Evolutionary conservation across 2,797 vertebrate genomes (phyloP).

Genomic region (Hemitrygon akajei): DNA sequence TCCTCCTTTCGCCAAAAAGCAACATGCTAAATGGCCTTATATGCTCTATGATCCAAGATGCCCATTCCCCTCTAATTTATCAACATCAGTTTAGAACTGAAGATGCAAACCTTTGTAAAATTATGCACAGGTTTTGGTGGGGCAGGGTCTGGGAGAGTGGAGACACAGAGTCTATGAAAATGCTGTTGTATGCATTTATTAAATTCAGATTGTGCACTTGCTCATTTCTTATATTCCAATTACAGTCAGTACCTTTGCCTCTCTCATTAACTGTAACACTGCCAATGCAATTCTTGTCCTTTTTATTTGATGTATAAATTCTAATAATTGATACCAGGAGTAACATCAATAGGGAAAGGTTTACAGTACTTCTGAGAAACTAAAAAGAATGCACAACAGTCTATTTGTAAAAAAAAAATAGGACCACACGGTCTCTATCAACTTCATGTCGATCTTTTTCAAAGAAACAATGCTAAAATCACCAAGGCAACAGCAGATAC

Average conservation of each 20-base stretch:
- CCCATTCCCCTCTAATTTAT: not conserved
- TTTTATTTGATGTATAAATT: not conserved
- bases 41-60: not conserved
- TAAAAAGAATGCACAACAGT: not conserved
- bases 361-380: not conserved
- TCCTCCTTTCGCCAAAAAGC: no score
- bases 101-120: not conserved
- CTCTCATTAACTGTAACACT: not conserved
- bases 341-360: not conserved
- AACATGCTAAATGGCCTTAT: not conserved
- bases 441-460: not conserved
- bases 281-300: not conserved
- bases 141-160: not conserved
- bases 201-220: not conserved
- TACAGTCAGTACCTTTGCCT: no score
- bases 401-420: not conserved
- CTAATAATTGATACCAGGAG: not conserved
- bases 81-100: not conserved
- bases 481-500: not conserved
- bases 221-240: no score
- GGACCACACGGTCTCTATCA: not conserved
- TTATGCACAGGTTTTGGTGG: not conserved
- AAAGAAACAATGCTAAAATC: not conserved
- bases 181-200: not conserved
- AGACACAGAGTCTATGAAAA: not conserved